Evolutionary conservation across 2,888 invertebrate genomes (phyloP).

Genomic region (Disparrhopalites patrizii): DNA sequence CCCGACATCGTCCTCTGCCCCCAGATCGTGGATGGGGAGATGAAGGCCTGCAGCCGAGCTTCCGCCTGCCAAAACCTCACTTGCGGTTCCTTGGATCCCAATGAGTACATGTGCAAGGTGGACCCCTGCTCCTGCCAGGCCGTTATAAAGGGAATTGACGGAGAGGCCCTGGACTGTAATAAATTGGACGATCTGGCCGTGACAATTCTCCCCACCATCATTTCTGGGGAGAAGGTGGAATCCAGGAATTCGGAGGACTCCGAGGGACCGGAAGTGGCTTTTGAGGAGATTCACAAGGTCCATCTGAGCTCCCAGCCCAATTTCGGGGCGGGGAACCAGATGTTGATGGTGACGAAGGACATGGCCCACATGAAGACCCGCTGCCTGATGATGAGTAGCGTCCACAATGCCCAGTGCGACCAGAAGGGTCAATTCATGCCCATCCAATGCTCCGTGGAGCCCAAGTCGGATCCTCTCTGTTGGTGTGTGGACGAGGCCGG

Average conservation of each 20-base stretch:
- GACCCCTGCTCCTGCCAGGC: slow-evolving; percentile 51
- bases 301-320: slow-evolving; percentile 20
- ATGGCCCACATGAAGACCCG: slow-evolving; percentile 13
- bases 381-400: slow-evolving; percentile 4
- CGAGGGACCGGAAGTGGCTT: background rate
- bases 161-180: slow-evolving; percentile 30
- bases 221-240: no score
- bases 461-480: slow-evolving; percentile 55
- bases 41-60: slow-evolving; percentile 49
- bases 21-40: slow-evolving; percentile 46
- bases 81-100: slow-evolving; percentile 42
- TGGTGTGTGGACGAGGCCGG: slow-evolving; percentile 87
- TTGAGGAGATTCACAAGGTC: slow-evolving; percentile 11
- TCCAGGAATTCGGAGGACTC: slow-evolving; percentile 15
- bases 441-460: slow-evolving; percentile 59
- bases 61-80: slow-evolving; percentile 49
- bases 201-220: slow-evolving; percentile 13
- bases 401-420: slow-evolving; percentile 28
- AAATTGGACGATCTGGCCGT: slow-evolving; percentile 15
- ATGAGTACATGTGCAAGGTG: slow-evolving; percentile 50
- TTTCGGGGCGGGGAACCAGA: slow-evolving; percentile 18
- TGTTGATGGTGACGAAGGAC: slow-evolving; percentile 21
- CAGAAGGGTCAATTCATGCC: slow-evolving; percentile 58
- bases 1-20: slow-evolving; percentile 51
- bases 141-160: slow-evolving; percentile 31